These are phyloP conservation scores for Chaenocephalus aceratus DNA, from an alignment of 2,113 vertebrate genomes.

Conservation along the genomic window DNA sequence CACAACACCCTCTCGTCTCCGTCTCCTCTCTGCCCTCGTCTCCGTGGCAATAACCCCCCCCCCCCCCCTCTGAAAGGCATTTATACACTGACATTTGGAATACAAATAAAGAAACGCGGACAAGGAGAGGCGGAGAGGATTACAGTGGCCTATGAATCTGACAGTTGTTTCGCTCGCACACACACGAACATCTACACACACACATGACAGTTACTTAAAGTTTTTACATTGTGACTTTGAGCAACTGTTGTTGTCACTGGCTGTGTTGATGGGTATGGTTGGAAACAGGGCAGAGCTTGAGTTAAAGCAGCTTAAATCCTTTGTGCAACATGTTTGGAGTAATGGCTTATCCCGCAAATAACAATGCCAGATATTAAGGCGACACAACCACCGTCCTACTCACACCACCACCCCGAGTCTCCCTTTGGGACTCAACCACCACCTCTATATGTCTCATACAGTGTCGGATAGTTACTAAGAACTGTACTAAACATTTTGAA, in stretches of 20 bases:
- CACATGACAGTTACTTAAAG: constrained; percentile 30
- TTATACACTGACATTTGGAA: constrained; percentile 88
- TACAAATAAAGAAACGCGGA: constrained; percentile 86
- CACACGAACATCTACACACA: constrained; percentile 27
- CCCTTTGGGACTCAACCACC: neutral
- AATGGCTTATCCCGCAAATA: neutral
- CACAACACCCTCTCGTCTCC: constrained; percentile 78
- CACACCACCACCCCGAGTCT: neutral
- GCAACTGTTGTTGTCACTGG: constrained; percentile 4
- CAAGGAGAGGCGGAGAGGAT: constrained; percentile 79
- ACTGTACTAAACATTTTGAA: too few species aligned
- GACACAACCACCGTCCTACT: neutral
- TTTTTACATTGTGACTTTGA: constrained; percentile 45
- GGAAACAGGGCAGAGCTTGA: neutral
- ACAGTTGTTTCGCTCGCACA: constrained; percentile 73
- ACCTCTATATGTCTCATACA: too few species aligned
- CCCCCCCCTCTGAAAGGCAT: constrained; percentile 65
- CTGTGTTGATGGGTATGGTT: neutral
- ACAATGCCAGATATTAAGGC: neutral
- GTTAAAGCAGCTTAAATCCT: neutral
- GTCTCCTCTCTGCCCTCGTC: constrained; percentile 46
- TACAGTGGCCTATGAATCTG: constrained; percentile 75
- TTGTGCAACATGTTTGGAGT: neutral
- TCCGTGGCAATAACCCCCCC: constrained; percentile 67
- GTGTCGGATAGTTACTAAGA: too few species aligned